Conservation (phyloP, 64 coral and sea anemone species). For the Stylophora pistillata region DNA sequence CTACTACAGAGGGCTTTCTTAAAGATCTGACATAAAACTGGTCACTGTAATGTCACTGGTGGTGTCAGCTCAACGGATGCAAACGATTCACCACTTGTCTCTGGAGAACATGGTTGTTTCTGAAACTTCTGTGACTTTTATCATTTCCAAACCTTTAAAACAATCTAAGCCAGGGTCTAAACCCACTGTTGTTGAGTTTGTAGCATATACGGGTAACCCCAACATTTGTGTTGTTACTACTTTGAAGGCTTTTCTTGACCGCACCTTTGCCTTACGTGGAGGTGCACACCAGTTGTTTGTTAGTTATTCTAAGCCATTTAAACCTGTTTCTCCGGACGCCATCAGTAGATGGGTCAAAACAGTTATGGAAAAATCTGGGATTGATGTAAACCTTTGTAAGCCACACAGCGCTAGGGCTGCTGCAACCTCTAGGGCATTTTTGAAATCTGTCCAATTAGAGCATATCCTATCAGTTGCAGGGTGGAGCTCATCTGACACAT, state of each 20-base stretch:
- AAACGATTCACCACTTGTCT: too few relatives aligned
- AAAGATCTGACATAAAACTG: conserved; percentile 47
- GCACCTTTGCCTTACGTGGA: background rate
- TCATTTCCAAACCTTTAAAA: background rate
- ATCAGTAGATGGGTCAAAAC: too few relatives aligned
- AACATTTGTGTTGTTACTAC: conserved; percentile 33
- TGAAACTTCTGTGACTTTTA: conserved; percentile 10
- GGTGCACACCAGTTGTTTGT: too few relatives aligned
- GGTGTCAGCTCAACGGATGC: background rate
- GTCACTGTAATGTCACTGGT: conserved; percentile 13
- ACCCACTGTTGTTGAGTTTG: conserved; percentile 4
- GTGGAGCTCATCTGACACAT: too few relatives aligned
- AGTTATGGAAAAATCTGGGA: too few relatives aligned
- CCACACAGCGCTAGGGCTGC: too few relatives aligned
- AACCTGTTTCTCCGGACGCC: too few relatives aligned
- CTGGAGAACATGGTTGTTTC: conserved; percentile 18
- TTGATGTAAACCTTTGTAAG: too few relatives aligned
- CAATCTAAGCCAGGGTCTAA: conserved; percentile 34
- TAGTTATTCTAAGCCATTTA: too few relatives aligned
- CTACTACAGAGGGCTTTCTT: background rate
- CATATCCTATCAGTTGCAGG: too few relatives aligned
- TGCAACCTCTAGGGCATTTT: too few relatives aligned
- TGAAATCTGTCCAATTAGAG: too few relatives aligned
- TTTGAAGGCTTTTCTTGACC: background rate
- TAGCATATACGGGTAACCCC: conserved; percentile 5